Conservation (phyloP, 1,140 invertebrate species). For the Aethina tumida region DNA sequence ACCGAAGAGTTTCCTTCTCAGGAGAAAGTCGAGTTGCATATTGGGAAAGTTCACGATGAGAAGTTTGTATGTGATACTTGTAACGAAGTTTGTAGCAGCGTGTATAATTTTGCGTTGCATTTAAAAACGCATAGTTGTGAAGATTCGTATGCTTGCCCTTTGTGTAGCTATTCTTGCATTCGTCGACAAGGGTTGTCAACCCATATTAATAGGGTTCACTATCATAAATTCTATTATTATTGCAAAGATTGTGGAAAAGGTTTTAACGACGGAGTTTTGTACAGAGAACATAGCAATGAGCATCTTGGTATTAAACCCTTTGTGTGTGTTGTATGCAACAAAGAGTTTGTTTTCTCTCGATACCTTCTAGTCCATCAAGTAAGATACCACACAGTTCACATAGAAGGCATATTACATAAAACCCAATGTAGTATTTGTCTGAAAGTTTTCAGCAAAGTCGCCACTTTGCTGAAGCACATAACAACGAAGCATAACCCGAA, state of each 20-base stretch:
- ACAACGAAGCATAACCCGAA: slow-evolving; percentile 39
- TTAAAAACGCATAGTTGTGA: slow-evolving; percentile 17
- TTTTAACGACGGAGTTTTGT: slow-evolving; percentile 31
- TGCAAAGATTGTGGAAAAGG: slow-evolving; percentile 43
- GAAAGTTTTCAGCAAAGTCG: slow-evolving; percentile 37
- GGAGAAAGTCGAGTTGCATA: slow-evolving; percentile 23
- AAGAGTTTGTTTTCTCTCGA: slow-evolving; percentile 40
- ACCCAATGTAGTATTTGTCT: slow-evolving; percentile 35
- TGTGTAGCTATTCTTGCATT: slow-evolving; percentile 23
- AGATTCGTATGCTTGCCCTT: slow-evolving; percentile 19
- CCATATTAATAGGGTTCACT: slow-evolving; percentile 27
- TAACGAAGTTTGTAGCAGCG: slow-evolving; percentile 18
- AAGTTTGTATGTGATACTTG: slow-evolving; percentile 22
- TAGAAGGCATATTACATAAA: slow-evolving; percentile 23
- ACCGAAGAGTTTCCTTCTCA: slow-evolving; percentile 16
- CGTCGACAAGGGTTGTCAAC: slow-evolving; percentile 20
- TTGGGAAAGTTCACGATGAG: slow-evolving; percentile 30
- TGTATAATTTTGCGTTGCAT: slow-evolving; percentile 25
- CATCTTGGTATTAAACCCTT: slow-evolving; percentile 58
- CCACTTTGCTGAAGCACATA: slow-evolving; percentile 41
- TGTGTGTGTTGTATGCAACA: slow-evolving; percentile 51
- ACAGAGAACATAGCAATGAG: slow-evolving; percentile 49
- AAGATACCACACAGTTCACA: slow-evolving; percentile 37
- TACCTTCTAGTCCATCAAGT: slow-evolving; percentile 33
- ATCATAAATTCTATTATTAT: slow-evolving; percentile 36